Conservation (phyloP, 2,113 vertebrate species). For the Myocastor coypus region DNA sequence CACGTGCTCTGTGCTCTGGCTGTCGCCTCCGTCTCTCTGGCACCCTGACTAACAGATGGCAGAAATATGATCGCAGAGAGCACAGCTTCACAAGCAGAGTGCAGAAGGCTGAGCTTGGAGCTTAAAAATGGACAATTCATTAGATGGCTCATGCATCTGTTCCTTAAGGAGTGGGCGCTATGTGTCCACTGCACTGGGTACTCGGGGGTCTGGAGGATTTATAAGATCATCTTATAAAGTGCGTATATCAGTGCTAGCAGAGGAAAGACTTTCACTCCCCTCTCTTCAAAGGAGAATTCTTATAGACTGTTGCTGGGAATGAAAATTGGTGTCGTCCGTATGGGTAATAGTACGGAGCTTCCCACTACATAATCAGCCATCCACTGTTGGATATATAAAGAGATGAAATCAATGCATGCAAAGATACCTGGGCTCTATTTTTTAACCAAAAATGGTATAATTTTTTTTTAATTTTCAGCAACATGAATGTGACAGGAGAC, state of each 20-base stretch:
- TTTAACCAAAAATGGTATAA: background rate
- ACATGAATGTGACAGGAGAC: too few species aligned
- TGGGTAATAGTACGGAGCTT: background rate
- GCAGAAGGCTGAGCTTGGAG: background rate
- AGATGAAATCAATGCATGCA: background rate
- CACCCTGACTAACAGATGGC: background rate
- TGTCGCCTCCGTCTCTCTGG: background rate
- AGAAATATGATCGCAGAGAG: background rate
- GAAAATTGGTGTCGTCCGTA: background rate
- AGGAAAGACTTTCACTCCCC: background rate
- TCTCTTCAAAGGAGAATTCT: background rate
- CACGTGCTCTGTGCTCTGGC: too few species aligned
- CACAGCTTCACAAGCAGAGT: background rate
- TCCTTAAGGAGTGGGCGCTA: background rate
- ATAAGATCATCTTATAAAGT: background rate
- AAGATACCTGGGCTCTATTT: background rate
- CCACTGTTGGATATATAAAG: background rate
- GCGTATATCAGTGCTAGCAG: background rate
- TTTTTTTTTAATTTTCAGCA: background rate
- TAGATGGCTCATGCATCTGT: fast-evolving
- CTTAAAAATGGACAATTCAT: background rate
- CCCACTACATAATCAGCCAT: background rate
- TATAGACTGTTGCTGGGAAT: background rate
- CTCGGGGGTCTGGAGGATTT: background rate
- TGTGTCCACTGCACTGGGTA: fast-evolving